Base-by-base conservation (phyloP, 2,797 vertebrate genomes). In the Coregonus ussuriensis region DNA sequence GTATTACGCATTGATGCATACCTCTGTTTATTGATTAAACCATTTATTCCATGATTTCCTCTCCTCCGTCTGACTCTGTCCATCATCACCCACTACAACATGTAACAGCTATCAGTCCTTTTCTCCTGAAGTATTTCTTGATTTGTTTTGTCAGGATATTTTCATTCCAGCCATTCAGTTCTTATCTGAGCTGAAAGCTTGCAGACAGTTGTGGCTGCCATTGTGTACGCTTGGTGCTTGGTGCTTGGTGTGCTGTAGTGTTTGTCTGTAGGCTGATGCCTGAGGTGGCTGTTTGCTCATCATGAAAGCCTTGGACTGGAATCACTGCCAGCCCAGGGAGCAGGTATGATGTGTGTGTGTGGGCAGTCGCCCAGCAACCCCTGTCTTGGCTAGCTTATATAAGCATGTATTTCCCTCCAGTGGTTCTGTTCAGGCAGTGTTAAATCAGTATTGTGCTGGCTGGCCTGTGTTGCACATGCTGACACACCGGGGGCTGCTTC, bases 321-420 rank as follows among this genome's bases (percentile, higher is more conserved):
- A 35, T 35, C 65, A 35, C 65, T 56, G 52, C n/a, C 21, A 63
- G 59, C 59, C 4, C 37, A 78, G 31, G 37, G 47, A 82, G 76
- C 77, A 83, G 67, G 80, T 81, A 80, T 81, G 80, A 83, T 84
- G 81, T 72, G 52, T 84, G 81, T 72, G 21, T 21, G 21, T 21
- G 21, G 21, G 21, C 21, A 21, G 77, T 90, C 35, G 66, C 86
- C 54, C 77, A 52, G 87, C 85, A 88, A 88, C 84, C 74, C 52
- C 74, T 85, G 65, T 81, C 74, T 87, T 88, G 76, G 56, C 79
- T 77, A 75, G 73, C 78, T 85, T 71, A 69, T 74, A 56, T 76
- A 52, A 76, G 59, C 59, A 63, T 79, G 68, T 78, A n/a, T 77
- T 37, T 35, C 21, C 33, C 33, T 67, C 65, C 31, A 67, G 65